phyloP scores from a whole-genome alignment of 2,113 vertebrate genomes.

The Martes martes region DNA sequence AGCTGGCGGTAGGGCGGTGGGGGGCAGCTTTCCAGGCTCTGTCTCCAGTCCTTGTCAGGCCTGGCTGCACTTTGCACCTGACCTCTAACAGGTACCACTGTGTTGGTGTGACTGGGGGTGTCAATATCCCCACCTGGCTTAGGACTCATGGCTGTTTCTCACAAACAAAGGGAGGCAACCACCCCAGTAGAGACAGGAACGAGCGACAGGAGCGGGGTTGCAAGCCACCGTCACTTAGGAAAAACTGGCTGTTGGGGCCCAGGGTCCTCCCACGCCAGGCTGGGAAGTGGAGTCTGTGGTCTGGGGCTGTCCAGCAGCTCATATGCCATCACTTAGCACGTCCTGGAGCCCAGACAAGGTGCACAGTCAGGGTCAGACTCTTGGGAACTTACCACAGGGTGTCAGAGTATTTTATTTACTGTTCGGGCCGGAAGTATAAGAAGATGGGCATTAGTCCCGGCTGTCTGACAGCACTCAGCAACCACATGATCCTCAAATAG shows the following conservation, averaged over 20 bases:
- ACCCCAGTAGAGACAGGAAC: background rate
- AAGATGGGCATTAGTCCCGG: background rate
- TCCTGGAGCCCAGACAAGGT: background rate
- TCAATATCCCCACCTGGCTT: background rate
- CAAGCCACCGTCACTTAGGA: background rate
- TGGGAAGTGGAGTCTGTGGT: background rate
- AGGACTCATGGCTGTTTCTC: background rate
- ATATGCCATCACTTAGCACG: background rate
- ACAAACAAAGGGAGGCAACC: background rate
- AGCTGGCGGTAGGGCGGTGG: accelerated
- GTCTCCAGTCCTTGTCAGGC: background rate
- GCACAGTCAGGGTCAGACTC: background rate
- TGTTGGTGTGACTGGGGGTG: background rate
- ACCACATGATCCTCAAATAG: background rate
- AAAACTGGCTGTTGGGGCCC: background rate
- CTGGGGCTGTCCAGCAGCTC: background rate
- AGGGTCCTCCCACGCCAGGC: background rate
- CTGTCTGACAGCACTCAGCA: background rate
- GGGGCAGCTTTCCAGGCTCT: background rate
- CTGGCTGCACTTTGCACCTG: background rate
- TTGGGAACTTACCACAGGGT: background rate
- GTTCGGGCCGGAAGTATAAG: background rate
- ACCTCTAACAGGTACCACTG: background rate
- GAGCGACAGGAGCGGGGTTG: background rate
- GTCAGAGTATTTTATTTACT: background rate